Conservation (phyloP, 2,797 vertebrate genomes). For the Psittacula echo region DNA sequence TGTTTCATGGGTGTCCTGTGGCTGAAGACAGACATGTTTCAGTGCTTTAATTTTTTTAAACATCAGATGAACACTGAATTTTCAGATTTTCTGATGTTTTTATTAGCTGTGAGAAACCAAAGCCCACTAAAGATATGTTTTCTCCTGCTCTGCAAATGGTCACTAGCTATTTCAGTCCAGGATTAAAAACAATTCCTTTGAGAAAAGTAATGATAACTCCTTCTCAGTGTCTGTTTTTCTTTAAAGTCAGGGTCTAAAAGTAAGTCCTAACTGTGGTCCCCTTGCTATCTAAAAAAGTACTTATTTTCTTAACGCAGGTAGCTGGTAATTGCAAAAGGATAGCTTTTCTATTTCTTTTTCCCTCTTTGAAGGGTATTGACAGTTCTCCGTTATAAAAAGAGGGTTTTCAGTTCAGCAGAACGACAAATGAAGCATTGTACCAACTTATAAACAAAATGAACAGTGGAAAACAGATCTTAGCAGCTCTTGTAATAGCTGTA, state of each 20-base stretch:
- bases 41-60: background rate
- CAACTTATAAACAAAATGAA: background rate
- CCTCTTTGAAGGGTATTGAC: background rate
- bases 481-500: background rate
- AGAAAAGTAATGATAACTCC: background rate
- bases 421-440: background rate
- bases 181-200: background rate
- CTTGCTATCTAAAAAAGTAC: background rate
- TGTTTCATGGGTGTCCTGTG: background rate
- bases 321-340: background rate
- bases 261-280: background rate
- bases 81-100: background rate
- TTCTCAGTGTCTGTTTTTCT: background rate
- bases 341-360: background rate
- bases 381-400: background rate
- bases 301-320: background rate
- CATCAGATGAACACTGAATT: background rate
- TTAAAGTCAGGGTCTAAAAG: background rate
- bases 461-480: background rate
- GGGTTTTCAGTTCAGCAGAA: background rate
- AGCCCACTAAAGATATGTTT: background rate
- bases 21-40: background rate
- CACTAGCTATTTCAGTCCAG: background rate
- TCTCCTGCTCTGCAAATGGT: background rate
- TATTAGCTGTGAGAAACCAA: background rate